phyloP scores from a whole-genome alignment of 2,888 invertebrate genomes.

The Eilema sororculum region DNA sequence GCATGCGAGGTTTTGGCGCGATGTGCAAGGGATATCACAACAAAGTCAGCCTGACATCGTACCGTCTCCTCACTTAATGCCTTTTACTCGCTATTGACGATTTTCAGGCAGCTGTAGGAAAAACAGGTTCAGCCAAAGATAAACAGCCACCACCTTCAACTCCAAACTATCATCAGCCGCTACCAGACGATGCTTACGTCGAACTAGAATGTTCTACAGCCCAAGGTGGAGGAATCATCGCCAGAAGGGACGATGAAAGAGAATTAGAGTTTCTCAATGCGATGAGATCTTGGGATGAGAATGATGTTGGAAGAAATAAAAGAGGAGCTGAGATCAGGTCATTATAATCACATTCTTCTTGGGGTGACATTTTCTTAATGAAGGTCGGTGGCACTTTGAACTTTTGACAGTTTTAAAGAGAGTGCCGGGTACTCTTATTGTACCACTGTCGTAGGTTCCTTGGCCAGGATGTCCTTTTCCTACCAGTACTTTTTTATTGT shows the following conservation, averaged over 20 bases:
- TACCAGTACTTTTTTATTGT: too few species aligned
- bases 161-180: background rate
- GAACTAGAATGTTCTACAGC: conserved; percentile 72
- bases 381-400: too few species aligned
- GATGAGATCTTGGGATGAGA: conserved; percentile 64
- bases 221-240: conserved; percentile 59
- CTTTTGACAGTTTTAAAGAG: too few species aligned
- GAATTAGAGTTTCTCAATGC: conserved; percentile 64
- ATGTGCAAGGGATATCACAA: too few species aligned
- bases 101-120: conserved; percentile 16
- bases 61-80: too few species aligned
- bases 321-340: conserved; percentile 72
- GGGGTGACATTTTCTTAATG: too few species aligned
- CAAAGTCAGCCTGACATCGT: too few species aligned
- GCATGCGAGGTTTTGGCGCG: too few species aligned
- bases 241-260: conserved; percentile 68
- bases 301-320: conserved; percentile 67
- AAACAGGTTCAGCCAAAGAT: conserved; percentile 62
- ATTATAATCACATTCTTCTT: background rate
- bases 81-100: background rate
- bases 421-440: too few species aligned
- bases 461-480: too few species aligned
- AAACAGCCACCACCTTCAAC: conserved; percentile 34
- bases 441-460: too few species aligned
- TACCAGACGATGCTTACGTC: conserved; percentile 71